A percentile compares a stretch with the other conserved stretches of the same genome.
phyloP scores from a whole-genome alignment of 2,888 invertebrate genomes.

The Heliconius sara region DNA sequence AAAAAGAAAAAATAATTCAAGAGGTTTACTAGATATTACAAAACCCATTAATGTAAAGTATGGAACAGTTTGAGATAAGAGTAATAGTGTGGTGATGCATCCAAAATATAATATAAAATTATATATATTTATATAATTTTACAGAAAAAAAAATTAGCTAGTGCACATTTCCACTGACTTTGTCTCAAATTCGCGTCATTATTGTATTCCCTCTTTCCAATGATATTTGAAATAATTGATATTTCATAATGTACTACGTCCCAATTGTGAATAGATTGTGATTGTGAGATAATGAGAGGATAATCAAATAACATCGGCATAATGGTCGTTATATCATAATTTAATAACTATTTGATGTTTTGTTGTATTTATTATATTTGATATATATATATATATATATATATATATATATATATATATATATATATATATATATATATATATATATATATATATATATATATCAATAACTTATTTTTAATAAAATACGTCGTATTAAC shows the following conservation, averaged over 20 bases:
- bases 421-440: too few species aligned
- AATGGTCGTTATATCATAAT: neutral
- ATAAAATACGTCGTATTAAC: neutral
- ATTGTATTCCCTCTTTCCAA: neutral
- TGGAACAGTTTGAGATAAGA: too few species aligned
- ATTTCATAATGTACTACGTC: neutral
- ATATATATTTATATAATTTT: too few species aligned
- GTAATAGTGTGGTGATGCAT: too few species aligned
- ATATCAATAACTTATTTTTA: neutral
- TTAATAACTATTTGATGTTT: neutral
- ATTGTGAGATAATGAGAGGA: conserved; percentile 15
- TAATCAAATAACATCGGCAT: neutral
- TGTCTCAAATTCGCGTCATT: neutral
- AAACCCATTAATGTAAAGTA: too few species aligned
- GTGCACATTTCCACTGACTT: neutral
- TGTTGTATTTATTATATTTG: conserved; percentile 1
- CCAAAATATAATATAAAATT: too few species aligned
- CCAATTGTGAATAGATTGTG: conserved; percentile 5
- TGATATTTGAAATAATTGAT: conserved; percentile 7
- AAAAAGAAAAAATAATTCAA: too few species aligned
- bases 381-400: too few species aligned
- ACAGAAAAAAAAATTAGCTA: too few species aligned
- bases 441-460: too few species aligned
- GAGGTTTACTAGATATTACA: too few species aligned
- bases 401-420: too few species aligned